These are phyloP conservation scores for Agrilus planipennis DNA, from an alignment of 1,140 invertebrate genomes.

Conservation along the genomic window DNA sequence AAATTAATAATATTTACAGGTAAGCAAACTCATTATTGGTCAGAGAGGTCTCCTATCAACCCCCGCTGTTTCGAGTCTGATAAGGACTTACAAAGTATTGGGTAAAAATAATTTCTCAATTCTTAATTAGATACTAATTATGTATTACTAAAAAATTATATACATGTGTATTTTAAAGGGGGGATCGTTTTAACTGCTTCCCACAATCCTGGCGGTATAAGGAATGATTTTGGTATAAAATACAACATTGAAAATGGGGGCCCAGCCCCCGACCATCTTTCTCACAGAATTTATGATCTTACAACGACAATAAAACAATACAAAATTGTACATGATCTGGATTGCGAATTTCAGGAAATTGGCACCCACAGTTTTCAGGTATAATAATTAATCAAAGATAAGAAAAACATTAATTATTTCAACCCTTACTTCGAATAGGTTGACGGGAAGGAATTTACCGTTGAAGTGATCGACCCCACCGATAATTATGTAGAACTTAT, in stretches of 20 bases:
- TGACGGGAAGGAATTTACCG: constrained; percentile 61
- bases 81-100: constrained; percentile 74
- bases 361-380: constrained; percentile 34
- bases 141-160: not conserved
- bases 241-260: constrained; percentile 96
- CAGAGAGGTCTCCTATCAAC: constrained; percentile 93
- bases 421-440: constrained; percentile 43
- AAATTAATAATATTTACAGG: constrained; percentile 41
- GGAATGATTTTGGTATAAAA: constrained; percentile 98
- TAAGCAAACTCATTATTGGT: constrained; percentile 75
- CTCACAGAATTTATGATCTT: constrained; percentile 77
- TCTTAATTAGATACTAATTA: not conserved
- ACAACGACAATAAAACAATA: constrained; percentile 72
- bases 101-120: constrained; percentile 33
- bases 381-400: too few relatives aligned
- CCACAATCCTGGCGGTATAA: constrained; percentile 95
- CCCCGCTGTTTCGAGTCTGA: constrained; percentile 88
- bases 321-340: constrained; percentile 62
- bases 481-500: constrained; percentile 83
- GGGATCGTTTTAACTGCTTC: constrained; percentile 97
- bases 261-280: constrained; percentile 85
- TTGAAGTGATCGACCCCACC: constrained; percentile 89
- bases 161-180: constrained; percentile 44
- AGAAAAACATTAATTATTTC: too few relatives aligned
- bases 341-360: constrained; percentile 63